phyloP scores from a whole-genome alignment of 2,113 vertebrate genomes.

The Hemibagrus wyckioides region DNA sequence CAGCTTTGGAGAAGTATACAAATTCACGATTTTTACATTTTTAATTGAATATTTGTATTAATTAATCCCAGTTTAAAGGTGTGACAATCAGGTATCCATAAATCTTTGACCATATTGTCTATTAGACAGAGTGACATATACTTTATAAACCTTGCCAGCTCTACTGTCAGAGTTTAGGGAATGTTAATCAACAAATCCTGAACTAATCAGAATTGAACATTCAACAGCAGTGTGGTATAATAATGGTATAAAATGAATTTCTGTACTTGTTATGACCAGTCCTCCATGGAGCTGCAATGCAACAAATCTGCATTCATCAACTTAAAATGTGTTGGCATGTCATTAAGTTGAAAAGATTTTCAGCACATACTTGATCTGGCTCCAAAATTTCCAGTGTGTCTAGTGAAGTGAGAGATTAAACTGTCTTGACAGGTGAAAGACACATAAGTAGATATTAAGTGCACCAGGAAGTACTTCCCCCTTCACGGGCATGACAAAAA shows the following conservation, averaged over 20 bases:
- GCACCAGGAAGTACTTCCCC: slow-evolving; percentile 41
- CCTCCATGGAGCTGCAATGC: slow-evolving; percentile 50
- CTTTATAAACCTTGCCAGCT: not conserved
- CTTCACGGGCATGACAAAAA: slow-evolving; percentile 22
- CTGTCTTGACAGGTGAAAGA: slow-evolving; percentile 45
- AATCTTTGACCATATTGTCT: not conserved
- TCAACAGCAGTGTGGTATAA: not conserved
- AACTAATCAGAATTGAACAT: not conserved
- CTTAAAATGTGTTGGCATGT: slow-evolving; percentile 11
- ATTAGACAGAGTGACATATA: not conserved
- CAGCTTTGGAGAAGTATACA: too few relatives aligned
- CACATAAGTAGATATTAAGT: slow-evolving; percentile 24
- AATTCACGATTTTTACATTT: too few relatives aligned
- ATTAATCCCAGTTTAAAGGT: not conserved
- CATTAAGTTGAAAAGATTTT: slow-evolving; percentile 29
- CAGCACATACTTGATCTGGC: slow-evolving; percentile 41
- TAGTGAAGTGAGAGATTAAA: slow-evolving; percentile 23
- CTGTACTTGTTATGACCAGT: not conserved
- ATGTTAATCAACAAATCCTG: not conserved
- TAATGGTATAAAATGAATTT: not conserved
- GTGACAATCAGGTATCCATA: not conserved
- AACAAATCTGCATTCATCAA: slow-evolving; percentile 63
- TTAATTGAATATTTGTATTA: too few relatives aligned
- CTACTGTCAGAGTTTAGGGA: not conserved
- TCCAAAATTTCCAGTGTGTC: not conserved